Conservation (phyloP, 2,113 vertebrate species). For the Indicator indicator region DNA sequence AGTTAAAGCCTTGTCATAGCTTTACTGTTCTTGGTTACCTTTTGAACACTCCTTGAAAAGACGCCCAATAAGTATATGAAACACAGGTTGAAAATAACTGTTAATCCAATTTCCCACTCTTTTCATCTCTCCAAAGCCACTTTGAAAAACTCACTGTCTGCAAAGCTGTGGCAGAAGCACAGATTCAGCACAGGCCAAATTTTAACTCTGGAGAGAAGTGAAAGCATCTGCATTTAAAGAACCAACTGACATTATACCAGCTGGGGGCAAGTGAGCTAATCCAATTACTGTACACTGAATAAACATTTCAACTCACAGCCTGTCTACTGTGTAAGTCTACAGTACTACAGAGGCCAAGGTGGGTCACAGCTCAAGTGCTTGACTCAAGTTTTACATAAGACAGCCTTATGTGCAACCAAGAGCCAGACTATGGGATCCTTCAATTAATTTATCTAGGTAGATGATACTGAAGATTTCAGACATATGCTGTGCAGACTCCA, state of each 20-base stretch:
- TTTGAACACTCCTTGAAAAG: background rate
- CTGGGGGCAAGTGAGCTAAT: background rate
- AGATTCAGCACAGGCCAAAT: background rate
- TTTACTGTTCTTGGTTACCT: background rate
- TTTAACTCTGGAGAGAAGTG: background rate
- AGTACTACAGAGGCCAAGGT: background rate
- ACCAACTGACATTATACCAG: background rate
- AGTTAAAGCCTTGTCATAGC: background rate
- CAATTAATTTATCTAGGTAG: background rate
- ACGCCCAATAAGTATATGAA: background rate
- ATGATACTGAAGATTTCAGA: background rate
- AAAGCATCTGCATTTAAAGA: background rate
- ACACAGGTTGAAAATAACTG: background rate
- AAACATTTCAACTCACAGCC: background rate
- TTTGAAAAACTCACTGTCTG: background rate
- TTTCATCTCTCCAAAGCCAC: background rate
- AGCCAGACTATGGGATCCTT: background rate
- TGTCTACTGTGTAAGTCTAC: background rate
- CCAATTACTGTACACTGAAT: background rate
- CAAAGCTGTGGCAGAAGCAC: background rate
- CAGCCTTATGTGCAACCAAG: background rate
- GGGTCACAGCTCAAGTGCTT: background rate
- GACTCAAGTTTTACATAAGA: background rate
- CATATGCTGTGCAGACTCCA: background rate
- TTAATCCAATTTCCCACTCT: background rate